Percentiles rank a stretch among this genome's conserved stretches.
Evolutionary conservation across 2,797 vertebrate species (phyloP).

Genomic region (Acrossocheilus wenchowensis): DNA sequence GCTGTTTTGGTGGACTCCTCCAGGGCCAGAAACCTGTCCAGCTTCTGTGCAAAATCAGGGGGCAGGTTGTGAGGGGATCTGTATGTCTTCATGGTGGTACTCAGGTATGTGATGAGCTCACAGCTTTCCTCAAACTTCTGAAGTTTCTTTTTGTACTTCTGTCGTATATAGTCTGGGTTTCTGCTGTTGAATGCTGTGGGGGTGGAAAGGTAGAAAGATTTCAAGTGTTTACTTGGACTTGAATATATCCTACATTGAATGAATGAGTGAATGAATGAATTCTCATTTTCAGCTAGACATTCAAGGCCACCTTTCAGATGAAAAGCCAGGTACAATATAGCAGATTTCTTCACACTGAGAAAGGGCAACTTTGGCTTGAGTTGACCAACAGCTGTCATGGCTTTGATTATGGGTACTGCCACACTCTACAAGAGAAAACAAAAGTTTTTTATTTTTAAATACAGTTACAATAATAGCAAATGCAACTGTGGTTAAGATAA

Average conservation of each 20-base stretch:
- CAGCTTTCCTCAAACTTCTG: constrained; percentile 85
- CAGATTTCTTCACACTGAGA: constrained; percentile 84
- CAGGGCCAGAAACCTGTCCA: constrained; percentile 84
- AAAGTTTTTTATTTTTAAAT: no score
- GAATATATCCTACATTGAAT: not conserved
- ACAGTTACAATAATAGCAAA: not conserved
- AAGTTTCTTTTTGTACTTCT: constrained; percentile 86
- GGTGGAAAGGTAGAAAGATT: constrained; percentile 29
- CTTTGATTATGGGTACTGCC: constrained; percentile 88
- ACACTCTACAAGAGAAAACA: constrained; percentile 79
- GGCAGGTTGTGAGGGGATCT: constrained; percentile 78
- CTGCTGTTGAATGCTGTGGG: constrained; percentile 85
- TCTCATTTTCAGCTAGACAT: not conserved
- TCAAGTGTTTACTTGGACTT: not conserved
- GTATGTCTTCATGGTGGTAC: constrained; percentile 81
- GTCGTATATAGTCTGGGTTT: constrained; percentile 75
- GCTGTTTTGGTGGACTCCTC: constrained; percentile 57
- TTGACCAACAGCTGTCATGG: constrained; percentile 90
- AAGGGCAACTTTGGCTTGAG: constrained; percentile 96
- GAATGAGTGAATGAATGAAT: not conserved
- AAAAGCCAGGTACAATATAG: constrained; percentile 86
- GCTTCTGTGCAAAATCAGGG: constrained; percentile 82
- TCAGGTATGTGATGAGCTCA: constrained; percentile 87
- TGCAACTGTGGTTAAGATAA: not conserved
- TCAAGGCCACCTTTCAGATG: constrained; percentile 91